Evolutionary conservation across 2,797 vertebrate genomes (phyloP).

Genomic region (Siniperca scherzeri): DNA sequence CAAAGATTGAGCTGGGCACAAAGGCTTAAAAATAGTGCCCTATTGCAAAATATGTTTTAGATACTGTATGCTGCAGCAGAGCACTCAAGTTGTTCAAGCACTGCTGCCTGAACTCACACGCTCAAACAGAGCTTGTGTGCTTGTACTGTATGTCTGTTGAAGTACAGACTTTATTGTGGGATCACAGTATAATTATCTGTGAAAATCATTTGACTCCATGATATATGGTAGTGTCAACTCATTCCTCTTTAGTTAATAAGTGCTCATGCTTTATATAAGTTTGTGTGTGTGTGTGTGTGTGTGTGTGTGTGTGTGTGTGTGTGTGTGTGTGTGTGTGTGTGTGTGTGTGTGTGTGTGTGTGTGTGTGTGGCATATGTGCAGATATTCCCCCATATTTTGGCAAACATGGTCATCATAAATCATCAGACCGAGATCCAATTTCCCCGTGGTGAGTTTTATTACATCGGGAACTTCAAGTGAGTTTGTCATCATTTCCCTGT

Average conservation of each 20-base stretch:
- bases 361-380: constrained; percentile 14
- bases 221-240: constrained; percentile 8
- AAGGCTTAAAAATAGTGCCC: background rate
- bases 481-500: constrained; percentile 50
- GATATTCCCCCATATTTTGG: constrained; percentile 18
- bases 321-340: background rate
- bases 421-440: constrained; percentile 55
- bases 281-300: too few relatives aligned
- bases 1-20: background rate
- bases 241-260: constrained; percentile 31
- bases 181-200: constrained; percentile 23
- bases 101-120: background rate
- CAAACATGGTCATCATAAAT: constrained; percentile 56
- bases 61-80: constrained; percentile 3
- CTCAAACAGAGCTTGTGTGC: background rate
- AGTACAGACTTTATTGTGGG: constrained; percentile 31
- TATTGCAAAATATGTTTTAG: background rate
- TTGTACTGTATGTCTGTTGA: background rate
- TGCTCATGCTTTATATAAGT: constrained; percentile 8
- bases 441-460: constrained; percentile 51
- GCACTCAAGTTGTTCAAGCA: background rate
- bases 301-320: constrained; percentile 13
- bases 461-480: constrained; percentile 44
- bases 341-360: constrained; percentile 26
- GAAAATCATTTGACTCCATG: constrained; percentile 12